Conservation (phyloP, 2,797 vertebrate genomes). For the Pampus argenteus region DNA sequence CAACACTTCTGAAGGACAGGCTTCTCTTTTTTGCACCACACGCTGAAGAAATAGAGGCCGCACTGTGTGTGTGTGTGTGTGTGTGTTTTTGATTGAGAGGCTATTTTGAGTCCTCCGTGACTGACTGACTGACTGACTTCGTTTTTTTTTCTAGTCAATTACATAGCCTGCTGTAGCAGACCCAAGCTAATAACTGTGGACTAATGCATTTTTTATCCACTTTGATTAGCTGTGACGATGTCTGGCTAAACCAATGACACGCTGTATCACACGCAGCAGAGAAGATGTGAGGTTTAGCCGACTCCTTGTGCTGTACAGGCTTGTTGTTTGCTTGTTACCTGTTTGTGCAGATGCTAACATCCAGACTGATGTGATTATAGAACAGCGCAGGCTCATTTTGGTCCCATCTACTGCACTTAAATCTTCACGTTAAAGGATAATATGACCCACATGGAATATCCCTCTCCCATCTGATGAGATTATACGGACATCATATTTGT, state of each 20-base stretch:
- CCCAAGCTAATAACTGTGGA: slow-evolving; percentile 27
- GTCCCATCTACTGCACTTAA: not conserved
- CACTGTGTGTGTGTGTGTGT: slow-evolving; percentile 54
- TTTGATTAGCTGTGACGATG: slow-evolving; percentile 45
- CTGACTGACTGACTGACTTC: slow-evolving; percentile 48
- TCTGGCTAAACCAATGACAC: slow-evolving; percentile 26
- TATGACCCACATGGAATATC: not conserved
- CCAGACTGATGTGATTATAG: slow-evolving; percentile 38
- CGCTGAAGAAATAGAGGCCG: slow-evolving; percentile 70
- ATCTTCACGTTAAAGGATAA: not conserved
- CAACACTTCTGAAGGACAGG: slow-evolving; percentile 74
- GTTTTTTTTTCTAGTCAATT: slow-evolving; percentile 63
- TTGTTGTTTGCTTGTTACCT: slow-evolving; percentile 36
- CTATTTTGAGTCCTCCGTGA: slow-evolving; percentile 70
- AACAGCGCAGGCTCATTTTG: slow-evolving; percentile 26
- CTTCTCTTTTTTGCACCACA: slow-evolving; percentile 74
- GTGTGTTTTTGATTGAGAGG: slow-evolving; percentile 56
- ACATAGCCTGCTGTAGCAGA: slow-evolving; percentile 47
- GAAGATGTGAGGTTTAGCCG: slow-evolving; percentile 27
- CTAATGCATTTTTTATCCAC: slow-evolving; percentile 51
- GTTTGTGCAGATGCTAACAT: slow-evolving; percentile 26
- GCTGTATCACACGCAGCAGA: slow-evolving; percentile 33
- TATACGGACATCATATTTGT: slow-evolving; percentile 2
- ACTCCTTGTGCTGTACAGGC: slow-evolving; percentile 18
- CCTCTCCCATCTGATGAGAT: slow-evolving; percentile 8